Evolutionary conservation across 1,140 invertebrate species (phyloP).

Genomic region (Drosophila saltans): DNA sequence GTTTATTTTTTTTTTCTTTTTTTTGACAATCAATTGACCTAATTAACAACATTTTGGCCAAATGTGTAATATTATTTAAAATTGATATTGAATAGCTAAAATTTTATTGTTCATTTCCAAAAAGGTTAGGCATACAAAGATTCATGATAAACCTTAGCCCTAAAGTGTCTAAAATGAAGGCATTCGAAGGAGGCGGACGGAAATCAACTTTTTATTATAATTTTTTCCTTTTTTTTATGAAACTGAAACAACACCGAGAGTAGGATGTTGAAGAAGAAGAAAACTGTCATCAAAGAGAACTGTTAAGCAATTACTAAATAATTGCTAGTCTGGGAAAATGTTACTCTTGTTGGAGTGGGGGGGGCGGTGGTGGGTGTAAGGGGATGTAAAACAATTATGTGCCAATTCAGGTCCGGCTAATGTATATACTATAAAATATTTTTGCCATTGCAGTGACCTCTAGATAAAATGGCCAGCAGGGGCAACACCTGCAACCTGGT

Average conservation of each 20-base stretch:
- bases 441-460: slow-evolving; percentile 54
- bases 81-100: too few species aligned
- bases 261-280: background rate
- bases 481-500: slow-evolving; percentile 38
- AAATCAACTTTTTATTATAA: too few species aligned
- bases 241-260: background rate
- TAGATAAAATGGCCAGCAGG: slow-evolving; percentile 45
- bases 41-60: background rate
- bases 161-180: background rate
- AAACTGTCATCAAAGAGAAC: background rate
- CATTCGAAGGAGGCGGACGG: too few species aligned
- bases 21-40: slow-evolving; percentile 26
- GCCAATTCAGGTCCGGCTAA: slow-evolving; percentile 32
- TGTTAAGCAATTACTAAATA: slow-evolving; percentile 42
- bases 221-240: too few species aligned
- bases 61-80: too few species aligned
- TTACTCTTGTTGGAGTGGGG: too few species aligned
- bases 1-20: background rate
- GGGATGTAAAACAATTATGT: slow-evolving; percentile 7
- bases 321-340: slow-evolving; percentile 39
- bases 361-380: too few species aligned
- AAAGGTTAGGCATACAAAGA: too few species aligned
- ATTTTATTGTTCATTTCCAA: too few species aligned
- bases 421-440: slow-evolving; percentile 29
- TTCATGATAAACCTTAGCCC: too few species aligned